phyloP scores from a whole-genome alignment of 2,797 vertebrate genomes.

The Arrhamphus sclerolepis region DNA sequence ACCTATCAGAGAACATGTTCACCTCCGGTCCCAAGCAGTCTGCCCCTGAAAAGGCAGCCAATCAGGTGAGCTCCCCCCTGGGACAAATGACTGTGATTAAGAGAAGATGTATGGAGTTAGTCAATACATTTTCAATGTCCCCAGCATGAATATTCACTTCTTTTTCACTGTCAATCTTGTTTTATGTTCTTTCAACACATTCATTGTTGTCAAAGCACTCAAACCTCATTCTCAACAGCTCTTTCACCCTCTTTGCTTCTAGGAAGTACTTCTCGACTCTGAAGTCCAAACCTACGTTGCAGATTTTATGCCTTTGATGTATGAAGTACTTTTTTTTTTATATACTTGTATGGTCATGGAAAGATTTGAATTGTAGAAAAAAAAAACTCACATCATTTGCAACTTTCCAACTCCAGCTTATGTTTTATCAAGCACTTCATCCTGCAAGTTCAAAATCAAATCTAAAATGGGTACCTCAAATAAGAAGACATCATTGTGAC shows the following conservation, averaged over 20 bases:
- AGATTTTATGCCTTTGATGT: constrained; percentile 10
- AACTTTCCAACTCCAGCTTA: not conserved
- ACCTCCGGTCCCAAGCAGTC: constrained; percentile 53
- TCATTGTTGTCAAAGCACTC: constrained; percentile 57
- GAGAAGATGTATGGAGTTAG: constrained; percentile 32
- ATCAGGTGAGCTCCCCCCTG: constrained; percentile 72
- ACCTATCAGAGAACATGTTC: constrained; percentile 64
- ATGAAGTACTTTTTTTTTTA: not conserved
- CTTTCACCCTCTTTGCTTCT: constrained; percentile 14
- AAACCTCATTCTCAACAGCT: constrained; percentile 32
- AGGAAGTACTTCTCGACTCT: constrained; percentile 25
- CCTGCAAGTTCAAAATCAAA: constrained; percentile 13
- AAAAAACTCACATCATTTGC: constrained; percentile 4
- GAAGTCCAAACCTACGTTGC: constrained; percentile 23
- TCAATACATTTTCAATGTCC: constrained; percentile 50
- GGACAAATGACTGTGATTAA: constrained; percentile 65
- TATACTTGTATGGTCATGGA: not conserved
- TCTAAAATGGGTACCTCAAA: constrained; percentile 31
- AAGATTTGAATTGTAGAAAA: constrained; percentile 8
- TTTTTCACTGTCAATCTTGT: constrained; percentile 39
- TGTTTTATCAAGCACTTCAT: constrained; percentile 1
- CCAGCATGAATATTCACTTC: constrained; percentile 17
- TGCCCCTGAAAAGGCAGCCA: constrained; percentile 63
- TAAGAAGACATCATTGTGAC: constrained; percentile 24
- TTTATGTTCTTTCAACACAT: constrained; percentile 46